A percentile compares a stretch with the other conserved stretches of the same genome.
Conservation (phyloP, 2,797 vertebrate species). For the Danio tinwini region DNA sequence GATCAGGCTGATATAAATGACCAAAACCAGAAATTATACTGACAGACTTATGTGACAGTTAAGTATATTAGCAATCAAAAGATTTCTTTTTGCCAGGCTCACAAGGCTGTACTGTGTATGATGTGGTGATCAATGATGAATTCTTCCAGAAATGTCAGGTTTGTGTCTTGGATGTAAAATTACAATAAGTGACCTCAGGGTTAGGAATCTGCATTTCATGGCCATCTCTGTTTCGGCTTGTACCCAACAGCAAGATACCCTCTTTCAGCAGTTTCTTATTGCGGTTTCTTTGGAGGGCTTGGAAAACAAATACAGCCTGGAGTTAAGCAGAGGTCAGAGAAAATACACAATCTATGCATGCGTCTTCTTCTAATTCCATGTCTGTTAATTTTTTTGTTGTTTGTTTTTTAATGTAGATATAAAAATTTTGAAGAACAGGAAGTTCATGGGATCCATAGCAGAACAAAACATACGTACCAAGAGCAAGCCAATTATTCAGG, state of each 20-base stretch:
- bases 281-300: slow-evolving; percentile 87
- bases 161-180: slow-evolving; percentile 21
- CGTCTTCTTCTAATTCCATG: not conserved
- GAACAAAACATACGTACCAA: slow-evolving; percentile 88
- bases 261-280: slow-evolving; percentile 88
- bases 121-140: slow-evolving; percentile 85
- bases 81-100: slow-evolving; percentile 71
- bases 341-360: not conserved
- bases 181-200: not conserved
- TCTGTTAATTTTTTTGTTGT: not conserved
- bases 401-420: slow-evolving; percentile 75
- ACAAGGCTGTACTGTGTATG: slow-evolving; percentile 86
- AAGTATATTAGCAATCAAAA: not conserved
- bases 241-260: slow-evolving; percentile 70
- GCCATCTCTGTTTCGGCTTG: slow-evolving; percentile 34
- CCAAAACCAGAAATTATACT: not conserved
- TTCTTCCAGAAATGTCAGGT: slow-evolving; percentile 89
- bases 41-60: not conserved
- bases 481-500: slow-evolving; percentile 84
- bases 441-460: slow-evolving; percentile 84
- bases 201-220: not conserved
- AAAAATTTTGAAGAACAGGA: slow-evolving; percentile 87
- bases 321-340: slow-evolving; percentile 66
- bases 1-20: not conserved
- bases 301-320: slow-evolving; percentile 86